phyloP scores from a whole-genome alignment of 2,113 vertebrate genomes.

The Lophura nycthemera region DNA sequence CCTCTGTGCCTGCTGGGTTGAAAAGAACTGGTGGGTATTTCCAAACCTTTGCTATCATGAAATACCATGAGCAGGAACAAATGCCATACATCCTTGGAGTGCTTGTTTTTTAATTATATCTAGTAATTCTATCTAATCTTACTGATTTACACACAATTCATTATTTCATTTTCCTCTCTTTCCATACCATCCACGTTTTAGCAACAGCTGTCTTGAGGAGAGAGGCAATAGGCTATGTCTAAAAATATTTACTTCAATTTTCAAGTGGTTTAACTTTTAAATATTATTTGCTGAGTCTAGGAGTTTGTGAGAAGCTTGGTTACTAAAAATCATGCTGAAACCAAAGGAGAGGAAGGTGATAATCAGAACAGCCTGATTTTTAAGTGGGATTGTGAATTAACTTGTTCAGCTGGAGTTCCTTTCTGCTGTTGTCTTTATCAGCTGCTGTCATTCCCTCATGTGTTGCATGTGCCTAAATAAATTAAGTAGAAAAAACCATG shows the following conservation, averaged over 20 bases:
- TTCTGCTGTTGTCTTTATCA: constrained; percentile 16
- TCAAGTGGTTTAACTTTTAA: not conserved
- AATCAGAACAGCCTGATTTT: constrained; percentile 34
- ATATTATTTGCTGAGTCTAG: constrained; percentile 24
- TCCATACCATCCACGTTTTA: not conserved
- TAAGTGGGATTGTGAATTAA: not conserved
- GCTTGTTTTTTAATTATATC: not conserved
- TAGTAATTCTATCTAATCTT: not conserved
- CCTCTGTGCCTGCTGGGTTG: not conserved
- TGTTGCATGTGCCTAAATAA: constrained; percentile 5
- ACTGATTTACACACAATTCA: not conserved
- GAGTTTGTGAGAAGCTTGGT: not conserved
- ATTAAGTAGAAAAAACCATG: not conserved
- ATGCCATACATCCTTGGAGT: not conserved
- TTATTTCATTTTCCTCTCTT: not conserved
- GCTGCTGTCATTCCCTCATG: not conserved
- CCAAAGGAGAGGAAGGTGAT: constrained; percentile 6
- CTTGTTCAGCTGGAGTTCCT: not conserved
- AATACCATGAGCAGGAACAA: not conserved
- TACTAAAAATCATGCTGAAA: constrained; percentile 38
- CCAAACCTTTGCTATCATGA: constrained; percentile 1
- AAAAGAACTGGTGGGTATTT: not conserved
- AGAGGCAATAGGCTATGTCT: not conserved
- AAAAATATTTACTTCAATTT: constrained; percentile 24
- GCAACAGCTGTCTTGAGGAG: not conserved